phyloP scores from a whole-genome alignment of 2,888 invertebrate genomes.

The Melipona bicolor region DNA sequence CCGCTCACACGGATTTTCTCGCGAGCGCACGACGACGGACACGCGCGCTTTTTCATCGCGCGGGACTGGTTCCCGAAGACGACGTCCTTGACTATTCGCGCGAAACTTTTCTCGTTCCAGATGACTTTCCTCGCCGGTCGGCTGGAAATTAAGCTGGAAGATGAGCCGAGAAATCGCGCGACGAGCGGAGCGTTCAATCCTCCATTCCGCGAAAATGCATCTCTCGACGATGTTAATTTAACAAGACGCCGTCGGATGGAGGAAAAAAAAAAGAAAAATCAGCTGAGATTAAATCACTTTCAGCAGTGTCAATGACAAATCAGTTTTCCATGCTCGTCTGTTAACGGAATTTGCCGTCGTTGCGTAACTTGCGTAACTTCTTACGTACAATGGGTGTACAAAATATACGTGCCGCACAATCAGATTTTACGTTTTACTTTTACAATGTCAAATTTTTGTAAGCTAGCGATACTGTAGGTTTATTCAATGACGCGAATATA shows the following conservation, averaged over 20 bases:
- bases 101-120: constrained; percentile 46
- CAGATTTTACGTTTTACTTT: too few species aligned
- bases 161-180: not conserved
- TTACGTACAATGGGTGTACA: too few species aligned
- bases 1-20: constrained; percentile 48
- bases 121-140: constrained; percentile 23
- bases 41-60: constrained; percentile 61
- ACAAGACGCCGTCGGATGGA: not conserved
- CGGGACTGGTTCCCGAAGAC: constrained; percentile 68
- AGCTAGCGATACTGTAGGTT: too few species aligned
- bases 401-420: too few species aligned
- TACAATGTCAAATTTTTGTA: too few species aligned
- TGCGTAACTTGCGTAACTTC: constrained; percentile 6
- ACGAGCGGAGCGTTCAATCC: not conserved
- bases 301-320: constrained; percentile 32
- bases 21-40: constrained; percentile 19
- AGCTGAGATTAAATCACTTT: constrained; percentile 5
- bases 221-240: not conserved
- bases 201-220: not conserved
- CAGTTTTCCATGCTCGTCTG: constrained; percentile 26
- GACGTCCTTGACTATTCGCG: constrained; percentile 66
- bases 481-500: too few species aligned
- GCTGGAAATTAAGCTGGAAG: constrained; percentile 30
- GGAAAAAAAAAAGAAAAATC: too few species aligned
- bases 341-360: constrained; percentile 17